These are phyloP conservation scores for Acestrorhynchus altus DNA, from an alignment of 2,797 vertebrate species.

Conservation along the genomic window DNA sequence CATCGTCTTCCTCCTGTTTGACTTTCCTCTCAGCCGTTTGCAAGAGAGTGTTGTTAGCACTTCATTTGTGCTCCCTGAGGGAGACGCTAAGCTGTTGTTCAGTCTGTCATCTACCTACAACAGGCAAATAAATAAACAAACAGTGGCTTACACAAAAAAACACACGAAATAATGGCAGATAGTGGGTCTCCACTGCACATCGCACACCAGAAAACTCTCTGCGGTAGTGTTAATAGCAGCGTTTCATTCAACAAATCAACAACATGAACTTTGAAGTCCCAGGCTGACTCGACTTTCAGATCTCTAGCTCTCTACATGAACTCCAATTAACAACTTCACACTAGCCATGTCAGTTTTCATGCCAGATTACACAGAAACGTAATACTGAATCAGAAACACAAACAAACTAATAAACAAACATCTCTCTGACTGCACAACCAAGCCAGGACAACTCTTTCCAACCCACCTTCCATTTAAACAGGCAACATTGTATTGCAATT, in stretches of 20 bases:
- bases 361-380: neutral
- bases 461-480: slow-evolving; percentile 84
- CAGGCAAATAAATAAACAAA: neutral
- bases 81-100: slow-evolving; percentile 14
- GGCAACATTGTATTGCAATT: too few species aligned
- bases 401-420: neutral
- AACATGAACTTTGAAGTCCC: too few species aligned
- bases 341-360: neutral
- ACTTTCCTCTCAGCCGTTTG: slow-evolving; percentile 5
- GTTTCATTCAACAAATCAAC: too few species aligned
- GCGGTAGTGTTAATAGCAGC: too few species aligned
- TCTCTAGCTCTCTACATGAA: too few species aligned
- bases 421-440: too few species aligned
- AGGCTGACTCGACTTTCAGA: too few species aligned
- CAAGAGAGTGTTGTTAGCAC: neutral
- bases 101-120: neutral
- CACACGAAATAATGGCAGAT: too few species aligned
- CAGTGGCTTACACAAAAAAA: neutral
- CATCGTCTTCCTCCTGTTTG: too few species aligned
- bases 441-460: slow-evolving; percentile 57
- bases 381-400: neutral
- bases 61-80: neutral
- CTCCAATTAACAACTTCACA: neutral
- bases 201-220: too few species aligned
- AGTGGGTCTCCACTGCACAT: too few species aligned